These are phyloP conservation scores for Cyanoderma ruficeps DNA, from an alignment of 2,113 vertebrate species.

Conservation along the genomic window DNA sequence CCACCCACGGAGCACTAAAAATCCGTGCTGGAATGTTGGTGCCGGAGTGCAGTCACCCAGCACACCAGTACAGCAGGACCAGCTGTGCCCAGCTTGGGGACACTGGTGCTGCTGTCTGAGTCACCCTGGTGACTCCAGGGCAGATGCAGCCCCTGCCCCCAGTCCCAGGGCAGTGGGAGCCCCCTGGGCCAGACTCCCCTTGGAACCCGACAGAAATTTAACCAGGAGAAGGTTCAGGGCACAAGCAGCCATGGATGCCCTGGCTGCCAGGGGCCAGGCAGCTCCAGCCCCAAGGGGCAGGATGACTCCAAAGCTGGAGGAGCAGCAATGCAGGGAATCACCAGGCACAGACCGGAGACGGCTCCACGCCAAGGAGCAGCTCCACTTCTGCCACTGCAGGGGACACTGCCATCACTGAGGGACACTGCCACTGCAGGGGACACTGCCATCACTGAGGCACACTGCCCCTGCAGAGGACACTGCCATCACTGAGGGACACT, in stretches of 20 bases:
- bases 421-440: neutral
- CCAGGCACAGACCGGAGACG: accelerated
- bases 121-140: neutral
- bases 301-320: neutral
- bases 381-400: neutral
- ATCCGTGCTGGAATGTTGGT: neutral
- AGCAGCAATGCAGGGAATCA: neutral
- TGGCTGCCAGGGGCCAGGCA: neutral
- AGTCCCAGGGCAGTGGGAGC: neutral
- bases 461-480: neutral
- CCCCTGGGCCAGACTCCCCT: accelerated
- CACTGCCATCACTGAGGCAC: neutral
- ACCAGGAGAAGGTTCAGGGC: neutral
- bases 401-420: neutral
- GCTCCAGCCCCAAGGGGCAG: neutral
- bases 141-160: neutral
- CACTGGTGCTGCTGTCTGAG: neutral
- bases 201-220: neutral
- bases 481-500: neutral
- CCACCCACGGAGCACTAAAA: neutral
- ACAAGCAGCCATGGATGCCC: neutral
- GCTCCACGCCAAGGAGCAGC: neutral
- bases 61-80: neutral
- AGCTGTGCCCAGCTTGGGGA: accelerated
- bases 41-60: neutral